A percentile compares a stretch with the other conserved stretches of the same genome.
Conservation (phyloP, 1,140 invertebrate genomes). For the Holotrichia oblita region DNA sequence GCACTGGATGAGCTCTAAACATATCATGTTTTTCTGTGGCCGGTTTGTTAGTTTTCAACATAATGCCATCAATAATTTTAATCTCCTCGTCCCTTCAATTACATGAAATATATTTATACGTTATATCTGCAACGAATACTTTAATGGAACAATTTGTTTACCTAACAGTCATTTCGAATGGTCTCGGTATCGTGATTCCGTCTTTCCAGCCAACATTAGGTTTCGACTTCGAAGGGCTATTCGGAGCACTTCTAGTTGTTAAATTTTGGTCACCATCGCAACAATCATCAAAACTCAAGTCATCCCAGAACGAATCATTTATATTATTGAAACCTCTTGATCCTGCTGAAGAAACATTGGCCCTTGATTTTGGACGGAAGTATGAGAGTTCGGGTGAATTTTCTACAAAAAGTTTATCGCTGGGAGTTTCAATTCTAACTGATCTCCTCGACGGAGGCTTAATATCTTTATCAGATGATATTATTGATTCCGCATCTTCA, state of each 20-base stretch:
- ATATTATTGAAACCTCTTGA: constrained; percentile 41
- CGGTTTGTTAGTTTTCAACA: constrained; percentile 62
- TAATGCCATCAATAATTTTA: constrained; percentile 65
- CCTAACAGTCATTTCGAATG: constrained; percentile 75
- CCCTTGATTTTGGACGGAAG: constrained; percentile 49
- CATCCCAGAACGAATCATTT: constrained; percentile 54
- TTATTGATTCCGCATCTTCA: constrained; percentile 52
- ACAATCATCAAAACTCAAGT: constrained; percentile 54
- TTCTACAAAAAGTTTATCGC: constrained; percentile 46
- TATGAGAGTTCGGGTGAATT: constrained; percentile 21
- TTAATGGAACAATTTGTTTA: constrained; percentile 48
- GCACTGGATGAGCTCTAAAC: constrained; percentile 70
- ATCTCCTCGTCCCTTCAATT: constrained; percentile 71
- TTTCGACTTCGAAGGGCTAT: constrained; percentile 63
- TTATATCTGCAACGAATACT: neutral
- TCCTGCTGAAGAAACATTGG: constrained; percentile 47
- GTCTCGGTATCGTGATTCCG: constrained; percentile 69
- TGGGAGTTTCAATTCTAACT: constrained; percentile 59
- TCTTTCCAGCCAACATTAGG: constrained; percentile 57
- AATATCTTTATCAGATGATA: constrained; percentile 53
- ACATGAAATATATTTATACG: constrained; percentile 20
- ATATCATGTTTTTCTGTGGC: constrained; percentile 61
- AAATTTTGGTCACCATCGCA: constrained; percentile 47
- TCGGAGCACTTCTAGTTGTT: constrained; percentile 64
- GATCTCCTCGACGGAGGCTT: constrained; percentile 59